These are phyloP conservation scores for Diadromus collaris DNA, from an alignment of 2,888 invertebrate species.

Conservation along the genomic window DNA sequence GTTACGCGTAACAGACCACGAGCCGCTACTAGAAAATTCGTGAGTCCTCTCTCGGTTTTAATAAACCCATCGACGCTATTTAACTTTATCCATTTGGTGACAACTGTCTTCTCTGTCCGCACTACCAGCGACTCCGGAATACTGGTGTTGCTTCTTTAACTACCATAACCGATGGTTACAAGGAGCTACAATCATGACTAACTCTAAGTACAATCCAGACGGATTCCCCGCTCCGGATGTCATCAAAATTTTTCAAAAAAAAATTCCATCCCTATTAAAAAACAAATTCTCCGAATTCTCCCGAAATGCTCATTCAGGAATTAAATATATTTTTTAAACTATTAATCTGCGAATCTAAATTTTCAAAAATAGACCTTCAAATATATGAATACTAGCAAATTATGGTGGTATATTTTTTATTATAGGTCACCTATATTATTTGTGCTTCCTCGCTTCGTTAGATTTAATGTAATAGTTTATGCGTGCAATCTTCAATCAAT, in stretches of 20 bases:
- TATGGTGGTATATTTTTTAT: no score
- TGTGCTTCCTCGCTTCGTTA: no score
- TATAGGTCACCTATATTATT: no score
- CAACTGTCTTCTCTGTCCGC: background rate
- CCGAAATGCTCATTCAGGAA: background rate
- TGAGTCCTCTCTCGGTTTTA: background rate
- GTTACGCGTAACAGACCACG: background rate
- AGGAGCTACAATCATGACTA: background rate
- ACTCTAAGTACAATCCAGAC: background rate
- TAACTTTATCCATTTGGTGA: background rate
- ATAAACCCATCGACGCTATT: constrained; percentile 5
- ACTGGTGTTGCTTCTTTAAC: background rate
- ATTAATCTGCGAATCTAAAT: no score
- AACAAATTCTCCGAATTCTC: background rate
- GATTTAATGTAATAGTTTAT: no score
- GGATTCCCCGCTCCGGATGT: background rate
- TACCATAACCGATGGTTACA: background rate
- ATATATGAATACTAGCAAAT: no score
- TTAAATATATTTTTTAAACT: background rate
- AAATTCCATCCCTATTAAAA: background rate
- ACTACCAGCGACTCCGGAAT: background rate
- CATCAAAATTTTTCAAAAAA: background rate
- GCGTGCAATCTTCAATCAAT: no score
- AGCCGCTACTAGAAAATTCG: background rate
- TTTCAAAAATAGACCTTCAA: no score